Evolutionary conservation across 2,888 invertebrate species (phyloP).

Genomic region (Drosophila neutralis): DNA sequence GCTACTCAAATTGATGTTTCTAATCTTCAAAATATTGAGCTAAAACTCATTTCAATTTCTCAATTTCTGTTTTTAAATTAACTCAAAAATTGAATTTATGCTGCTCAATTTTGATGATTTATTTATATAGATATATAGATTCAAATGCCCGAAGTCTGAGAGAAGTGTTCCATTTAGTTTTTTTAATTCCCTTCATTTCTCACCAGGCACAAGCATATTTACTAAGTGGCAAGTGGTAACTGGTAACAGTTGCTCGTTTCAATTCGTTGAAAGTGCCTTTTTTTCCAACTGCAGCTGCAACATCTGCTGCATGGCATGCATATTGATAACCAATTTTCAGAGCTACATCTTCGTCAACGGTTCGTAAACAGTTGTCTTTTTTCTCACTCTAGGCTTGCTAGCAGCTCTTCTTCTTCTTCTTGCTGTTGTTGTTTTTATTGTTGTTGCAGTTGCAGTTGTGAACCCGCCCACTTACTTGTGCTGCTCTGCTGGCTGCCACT

Average conservation of each 20-base stretch:
- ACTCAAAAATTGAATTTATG: not conserved
- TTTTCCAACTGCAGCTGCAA: slow-evolving; percentile 5
- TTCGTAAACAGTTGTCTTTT: slow-evolving; percentile 45
- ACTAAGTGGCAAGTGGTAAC: not conserved
- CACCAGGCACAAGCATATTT: not conserved
- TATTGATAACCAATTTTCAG: not conserved
- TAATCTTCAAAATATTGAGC: not conserved
- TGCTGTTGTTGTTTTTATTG: not conserved
- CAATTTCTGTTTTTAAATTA: not conserved
- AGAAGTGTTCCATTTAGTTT: not conserved
- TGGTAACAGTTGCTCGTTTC: not conserved
- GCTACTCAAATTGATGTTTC: too few species aligned
- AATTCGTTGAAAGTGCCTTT: not conserved
- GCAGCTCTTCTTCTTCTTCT: slow-evolving; percentile 14
- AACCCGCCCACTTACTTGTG: not conserved
- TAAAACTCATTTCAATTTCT: not conserved
- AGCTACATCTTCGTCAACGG: slow-evolving; percentile 14
- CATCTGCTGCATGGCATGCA: not conserved
- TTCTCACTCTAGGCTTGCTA: slow-evolving; percentile 13
- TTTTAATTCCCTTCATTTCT: not conserved
- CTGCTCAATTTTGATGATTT: not conserved
- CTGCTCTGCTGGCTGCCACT: slow-evolving; percentile 32
- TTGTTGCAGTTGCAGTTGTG: not conserved
- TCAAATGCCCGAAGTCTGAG: not conserved
- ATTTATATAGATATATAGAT: not conserved